Conservation (phyloP, 2,888 invertebrate species). For the Orthosia gothica region DNA sequence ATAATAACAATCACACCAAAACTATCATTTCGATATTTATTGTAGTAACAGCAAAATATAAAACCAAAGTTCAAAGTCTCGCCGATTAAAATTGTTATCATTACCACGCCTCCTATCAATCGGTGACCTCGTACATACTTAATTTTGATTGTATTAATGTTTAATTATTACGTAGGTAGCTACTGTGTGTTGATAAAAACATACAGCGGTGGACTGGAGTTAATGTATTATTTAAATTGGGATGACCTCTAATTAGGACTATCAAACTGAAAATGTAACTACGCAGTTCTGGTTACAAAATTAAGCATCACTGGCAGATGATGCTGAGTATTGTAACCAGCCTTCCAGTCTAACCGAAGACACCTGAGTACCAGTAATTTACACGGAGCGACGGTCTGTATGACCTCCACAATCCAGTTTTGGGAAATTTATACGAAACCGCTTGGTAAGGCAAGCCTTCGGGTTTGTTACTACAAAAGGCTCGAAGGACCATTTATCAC, state of each 20-base stretch:
- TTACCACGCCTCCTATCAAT: slow-evolving; percentile 45
- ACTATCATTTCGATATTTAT: neutral
- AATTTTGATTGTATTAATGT: slow-evolving; percentile 18
- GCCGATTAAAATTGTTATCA: slow-evolving; percentile 32
- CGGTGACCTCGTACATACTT: slow-evolving; percentile 28
- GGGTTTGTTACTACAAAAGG: neutral
- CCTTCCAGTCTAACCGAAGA: neutral
- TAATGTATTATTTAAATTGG: slow-evolving; percentile 10
- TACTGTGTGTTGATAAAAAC: neutral
- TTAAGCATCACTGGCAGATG: too few species aligned
- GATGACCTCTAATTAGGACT: slow-evolving; percentile 15
- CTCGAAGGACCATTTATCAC: slow-evolving; percentile 4
- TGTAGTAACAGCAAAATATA: neutral
- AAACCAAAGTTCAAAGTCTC: slow-evolving; percentile 37
- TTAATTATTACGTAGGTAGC: neutral
- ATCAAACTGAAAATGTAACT: neutral
- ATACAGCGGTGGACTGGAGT: neutral
- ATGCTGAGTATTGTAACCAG: too few species aligned
- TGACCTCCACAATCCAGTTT: neutral
- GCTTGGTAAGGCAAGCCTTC: neutral
- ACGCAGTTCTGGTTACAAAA: neutral
- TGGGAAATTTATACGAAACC: neutral
- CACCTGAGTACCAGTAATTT: neutral
- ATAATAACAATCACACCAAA: slow-evolving; percentile 14
- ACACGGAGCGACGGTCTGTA: neutral